Conservation (phyloP, 2,888 invertebrate genomes). For the Cordylochernes scorpioides region DNA sequence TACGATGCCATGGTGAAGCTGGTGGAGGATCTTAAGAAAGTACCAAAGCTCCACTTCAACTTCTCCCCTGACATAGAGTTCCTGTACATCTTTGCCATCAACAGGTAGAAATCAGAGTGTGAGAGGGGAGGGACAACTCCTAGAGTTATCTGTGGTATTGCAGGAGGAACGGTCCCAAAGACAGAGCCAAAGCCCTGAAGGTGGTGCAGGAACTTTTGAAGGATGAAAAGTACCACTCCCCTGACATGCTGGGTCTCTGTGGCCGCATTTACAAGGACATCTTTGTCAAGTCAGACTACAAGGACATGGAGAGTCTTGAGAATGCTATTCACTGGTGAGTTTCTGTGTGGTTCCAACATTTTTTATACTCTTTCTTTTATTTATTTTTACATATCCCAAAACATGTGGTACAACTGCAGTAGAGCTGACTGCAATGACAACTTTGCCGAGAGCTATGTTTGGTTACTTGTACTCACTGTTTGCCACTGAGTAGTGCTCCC, state of each 20-base stretch:
- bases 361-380: too few species aligned
- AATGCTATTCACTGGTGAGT: slow-evolving; percentile 69
- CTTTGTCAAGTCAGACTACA: slow-evolving; percentile 81
- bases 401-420: not conserved
- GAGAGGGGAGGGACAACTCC: too few species aligned
- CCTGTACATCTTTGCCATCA: slow-evolving; percentile 86
- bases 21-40: slow-evolving; percentile 67
- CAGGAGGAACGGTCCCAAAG: slow-evolving; percentile 71
- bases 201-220: slow-evolving; percentile 74
- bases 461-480: not conserved
- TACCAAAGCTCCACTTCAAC: slow-evolving; percentile 63
- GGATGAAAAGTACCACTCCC: slow-evolving; percentile 75
- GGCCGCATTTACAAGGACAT: slow-evolving; percentile 66
- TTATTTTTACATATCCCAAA: not conserved
- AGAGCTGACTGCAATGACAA: not conserved
- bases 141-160: slow-evolving; percentile 12
- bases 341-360: too few species aligned
- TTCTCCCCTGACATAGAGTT: slow-evolving; percentile 71
- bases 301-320: slow-evolving; percentile 55
- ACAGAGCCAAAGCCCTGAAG: slow-evolving; percentile 68
- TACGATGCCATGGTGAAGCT: slow-evolving; percentile 92
- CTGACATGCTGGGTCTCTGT: slow-evolving; percentile 88
- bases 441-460: not conserved
- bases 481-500: not conserved
- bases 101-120: slow-evolving; percentile 30